Evolutionary conservation across 2,797 vertebrate genomes (phyloP).

Genomic region (Cichlasoma orientale): DNA sequence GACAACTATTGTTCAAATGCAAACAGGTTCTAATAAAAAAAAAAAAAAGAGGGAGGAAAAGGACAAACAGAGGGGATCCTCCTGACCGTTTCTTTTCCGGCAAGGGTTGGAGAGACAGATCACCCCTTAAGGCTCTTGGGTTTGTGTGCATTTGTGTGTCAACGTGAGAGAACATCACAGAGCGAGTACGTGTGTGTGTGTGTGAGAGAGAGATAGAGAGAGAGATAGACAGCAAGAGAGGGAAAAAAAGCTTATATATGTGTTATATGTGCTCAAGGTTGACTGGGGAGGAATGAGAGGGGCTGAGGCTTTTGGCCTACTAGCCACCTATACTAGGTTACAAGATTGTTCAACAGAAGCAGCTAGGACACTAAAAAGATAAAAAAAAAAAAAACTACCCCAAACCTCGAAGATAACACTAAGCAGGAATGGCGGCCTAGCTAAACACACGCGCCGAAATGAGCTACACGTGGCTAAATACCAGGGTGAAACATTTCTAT

Average conservation of each 20-base stretch:
- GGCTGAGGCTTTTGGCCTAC: conserved; percentile 39
- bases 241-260: neutral
- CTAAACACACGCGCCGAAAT: conserved; percentile 33
- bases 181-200: neutral
- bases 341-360: conserved; percentile 33
- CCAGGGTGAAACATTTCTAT: conserved; percentile 63
- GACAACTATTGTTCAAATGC: conserved; percentile 77
- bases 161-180: neutral
- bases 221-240: neutral
- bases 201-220: neutral
- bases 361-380: neutral
- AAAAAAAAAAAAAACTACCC: conserved; percentile 39
- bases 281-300: conserved; percentile 33
- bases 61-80: conserved; percentile 64
- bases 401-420: conserved; percentile 29
- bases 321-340: conserved; percentile 57
- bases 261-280: conserved; percentile 25
- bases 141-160: conserved; percentile 27
- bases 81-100: conserved; percentile 77
- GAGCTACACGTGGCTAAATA: conserved; percentile 47
- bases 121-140: conserved; percentile 53
- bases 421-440: neutral
- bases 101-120: conserved; percentile 64
- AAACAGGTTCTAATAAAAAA: conserved; percentile 77
- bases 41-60: conserved; percentile 63